Conservation (phyloP, 2,888 invertebrate species). For the Drosophila histrio region DNA sequence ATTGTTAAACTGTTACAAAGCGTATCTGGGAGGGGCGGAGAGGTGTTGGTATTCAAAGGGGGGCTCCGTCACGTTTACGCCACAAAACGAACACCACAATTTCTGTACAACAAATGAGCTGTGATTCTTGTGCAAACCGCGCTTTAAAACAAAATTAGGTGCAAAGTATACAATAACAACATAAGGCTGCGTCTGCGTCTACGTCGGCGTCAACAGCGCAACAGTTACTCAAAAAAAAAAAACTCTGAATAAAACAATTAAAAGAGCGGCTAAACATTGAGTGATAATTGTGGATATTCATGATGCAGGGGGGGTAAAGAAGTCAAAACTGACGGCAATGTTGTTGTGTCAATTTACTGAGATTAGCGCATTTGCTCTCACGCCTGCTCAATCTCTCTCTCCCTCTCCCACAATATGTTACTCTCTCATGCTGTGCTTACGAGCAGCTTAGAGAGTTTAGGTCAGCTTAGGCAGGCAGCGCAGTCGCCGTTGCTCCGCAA, state of each 20-base stretch:
- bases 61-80: slow-evolving; percentile 29
- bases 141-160: slow-evolving; percentile 39
- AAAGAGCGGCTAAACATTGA: slow-evolving; percentile 10
- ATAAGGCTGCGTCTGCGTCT: not conserved
- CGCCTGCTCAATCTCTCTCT: not conserved
- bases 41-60: not conserved
- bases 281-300: slow-evolving; percentile 10
- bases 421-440: not conserved
- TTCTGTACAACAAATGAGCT: slow-evolving; percentile 54
- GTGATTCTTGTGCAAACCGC: slow-evolving; percentile 41
- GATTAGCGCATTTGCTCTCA: slow-evolving; percentile 5
- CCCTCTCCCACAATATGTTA: not conserved
- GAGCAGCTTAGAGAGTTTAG: slow-evolving; percentile 11
- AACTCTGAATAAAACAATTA: not conserved
- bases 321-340: not conserved
- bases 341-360: slow-evolving; percentile 19
- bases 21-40: not conserved
- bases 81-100: slow-evolving; percentile 40
- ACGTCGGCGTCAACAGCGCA: not conserved
- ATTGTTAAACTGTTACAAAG: slow-evolving; percentile 17
- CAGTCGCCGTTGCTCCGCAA: slow-evolving; percentile 3
- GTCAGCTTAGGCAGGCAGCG: slow-evolving; percentile 27
- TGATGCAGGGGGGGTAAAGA: not conserved
- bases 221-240: not conserved
- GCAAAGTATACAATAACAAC: slow-evolving; percentile 12